Evolutionary conservation across 2,113 vertebrate species (phyloP).

Genomic region (Nothoprocta pentlandii): DNA sequence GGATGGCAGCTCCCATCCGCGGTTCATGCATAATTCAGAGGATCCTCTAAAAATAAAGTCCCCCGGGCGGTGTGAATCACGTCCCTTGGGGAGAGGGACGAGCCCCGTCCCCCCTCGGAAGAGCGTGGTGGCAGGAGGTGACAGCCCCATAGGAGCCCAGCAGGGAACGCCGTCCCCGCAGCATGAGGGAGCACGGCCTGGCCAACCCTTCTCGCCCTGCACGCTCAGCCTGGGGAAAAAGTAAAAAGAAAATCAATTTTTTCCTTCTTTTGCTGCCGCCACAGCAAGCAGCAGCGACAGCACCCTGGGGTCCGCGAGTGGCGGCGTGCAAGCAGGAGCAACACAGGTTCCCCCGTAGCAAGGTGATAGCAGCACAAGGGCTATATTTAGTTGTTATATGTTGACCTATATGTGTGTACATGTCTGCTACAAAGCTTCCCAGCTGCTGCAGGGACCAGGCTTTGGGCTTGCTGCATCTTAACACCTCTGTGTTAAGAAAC

Average conservation of each 20-base stretch:
- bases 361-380: background rate
- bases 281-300: background rate
- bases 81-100: background rate
- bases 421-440: background rate
- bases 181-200: fast-evolving
- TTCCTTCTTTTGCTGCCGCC: background rate
- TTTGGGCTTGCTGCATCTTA: background rate
- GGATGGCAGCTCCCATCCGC: slow-evolving; percentile 15
- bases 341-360: background rate
- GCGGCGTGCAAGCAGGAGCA: fast-evolving
- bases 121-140: background rate
- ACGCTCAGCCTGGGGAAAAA: background rate
- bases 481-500: background rate
- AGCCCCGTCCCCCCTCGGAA: background rate
- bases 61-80: slow-evolving; percentile 7
- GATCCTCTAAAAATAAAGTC: slow-evolving; percentile 63
- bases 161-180: background rate
- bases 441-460: background rate
- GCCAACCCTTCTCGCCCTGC: background rate
- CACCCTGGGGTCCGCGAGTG: fast-evolving
- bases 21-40: slow-evolving; percentile 62
- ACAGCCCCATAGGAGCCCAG: fast-evolving
- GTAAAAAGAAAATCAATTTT: too few relatives aligned
- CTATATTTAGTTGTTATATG: background rate
- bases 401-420: background rate